Evolutionary conservation across 2,113 vertebrate genomes (phyloP), one percentile per base, ranked within the genome.

Genomic region (Paramisgurnus dabryanus): DNA sequence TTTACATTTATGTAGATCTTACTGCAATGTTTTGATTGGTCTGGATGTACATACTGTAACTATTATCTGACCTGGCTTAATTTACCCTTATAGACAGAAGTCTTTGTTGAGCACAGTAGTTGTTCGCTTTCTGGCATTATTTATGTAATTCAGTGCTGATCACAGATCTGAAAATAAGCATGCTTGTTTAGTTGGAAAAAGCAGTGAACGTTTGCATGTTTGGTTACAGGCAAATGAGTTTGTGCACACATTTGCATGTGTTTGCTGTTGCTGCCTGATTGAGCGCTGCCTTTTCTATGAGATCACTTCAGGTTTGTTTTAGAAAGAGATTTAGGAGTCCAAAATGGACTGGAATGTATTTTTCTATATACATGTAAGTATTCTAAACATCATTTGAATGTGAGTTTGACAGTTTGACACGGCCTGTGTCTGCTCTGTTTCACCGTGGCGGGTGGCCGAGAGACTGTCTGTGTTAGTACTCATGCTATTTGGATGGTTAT

Each of bases 401-500:
- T 8, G 76, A 74, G 71, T 82, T 80, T 82, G 82, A 86, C 76
- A 79, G 76, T 55, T 3, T 79, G 66, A 58, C 77, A 76, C 73
- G 40, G 40, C 27, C 0, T 1, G 45, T 13, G 34, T 80, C 70
- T 85, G 83, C 69, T 76, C 2, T 84, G 64, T 76, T 83, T 89
- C 84, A 80, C 4, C 40, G 34, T 79, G 49, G 43, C 9, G 12
- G 58, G 41, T 72, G 83, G 81, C 78, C 70, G 65, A 82, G 79
- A 72, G 76, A 64, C 61, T 83, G 13, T 45, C 80, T 85, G 66
- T 85, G 66, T 81, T 40, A 80, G 13, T 68, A 10, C 12, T 68
- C 67, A 41, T 78, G 50, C 67, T 63, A 27, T 6, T 27, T 12
- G 40, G 22, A 53, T 77, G 76, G 68, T 86, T 81, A 90, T 89